Percentiles rank a stretch among this genome's conserved stretches.
phyloP scores from a whole-genome alignment of 35 echinoderm and acorn worm species.

The Amphiura filiformis region DNA sequence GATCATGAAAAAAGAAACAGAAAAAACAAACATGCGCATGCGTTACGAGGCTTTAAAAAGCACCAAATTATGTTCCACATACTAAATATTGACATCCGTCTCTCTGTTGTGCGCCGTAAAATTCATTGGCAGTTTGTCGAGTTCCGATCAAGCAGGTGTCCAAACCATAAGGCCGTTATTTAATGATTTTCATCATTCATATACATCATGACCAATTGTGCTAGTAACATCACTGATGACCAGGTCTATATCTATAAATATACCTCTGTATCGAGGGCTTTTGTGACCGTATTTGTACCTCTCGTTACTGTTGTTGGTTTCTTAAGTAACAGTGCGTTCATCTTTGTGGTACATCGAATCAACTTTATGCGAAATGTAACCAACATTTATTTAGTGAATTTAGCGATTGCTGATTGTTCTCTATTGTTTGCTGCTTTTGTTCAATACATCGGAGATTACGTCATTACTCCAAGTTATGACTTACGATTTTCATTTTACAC shows the following conservation, averaged over 20 bases:
- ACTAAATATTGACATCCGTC: no score
- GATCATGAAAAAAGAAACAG: no score
- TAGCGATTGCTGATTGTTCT: not conserved
- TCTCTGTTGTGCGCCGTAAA: no score
- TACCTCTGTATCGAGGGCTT: not conserved
- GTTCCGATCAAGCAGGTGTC: no score
- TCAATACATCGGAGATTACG: not conserved
- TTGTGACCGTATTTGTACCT: not conserved
- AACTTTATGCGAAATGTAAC: not conserved
- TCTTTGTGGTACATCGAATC: not conserved
- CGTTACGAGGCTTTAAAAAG: no score
- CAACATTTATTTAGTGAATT: slow-evolving; percentile 12
- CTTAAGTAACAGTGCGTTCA: not conserved
- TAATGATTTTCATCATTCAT: no score
- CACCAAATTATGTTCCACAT: no score
- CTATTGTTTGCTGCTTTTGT: not conserved
- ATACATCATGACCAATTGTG: not conserved
- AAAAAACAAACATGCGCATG: no score
- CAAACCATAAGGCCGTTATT: no score
- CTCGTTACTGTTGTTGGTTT: not conserved
- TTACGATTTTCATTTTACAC: not conserved
- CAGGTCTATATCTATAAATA: not conserved
- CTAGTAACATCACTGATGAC: not conserved
- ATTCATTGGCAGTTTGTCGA: no score
- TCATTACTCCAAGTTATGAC: not conserved